phyloP scores from a whole-genome alignment of 1,140 invertebrate genomes.

The Drosophila jambulina region DNA sequence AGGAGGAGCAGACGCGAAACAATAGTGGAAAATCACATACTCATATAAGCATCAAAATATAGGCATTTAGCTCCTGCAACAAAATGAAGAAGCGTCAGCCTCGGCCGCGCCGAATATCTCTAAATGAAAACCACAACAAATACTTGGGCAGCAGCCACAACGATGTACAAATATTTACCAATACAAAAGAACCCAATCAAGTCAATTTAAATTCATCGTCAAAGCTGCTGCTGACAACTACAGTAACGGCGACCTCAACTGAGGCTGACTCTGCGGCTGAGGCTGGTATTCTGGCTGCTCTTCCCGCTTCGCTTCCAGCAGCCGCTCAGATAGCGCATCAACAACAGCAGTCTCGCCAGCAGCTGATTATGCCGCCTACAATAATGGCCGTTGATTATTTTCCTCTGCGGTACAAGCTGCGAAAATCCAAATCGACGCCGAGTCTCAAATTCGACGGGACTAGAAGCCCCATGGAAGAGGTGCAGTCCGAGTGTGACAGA shows the following conservation, averaged over 20 bases:
- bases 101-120: slow-evolving; percentile 60
- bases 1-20: slow-evolving; percentile 9
- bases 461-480: slow-evolving; percentile 29
- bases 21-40: slow-evolving; percentile 23
- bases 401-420: slow-evolving; percentile 37
- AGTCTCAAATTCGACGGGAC: slow-evolving; percentile 54
- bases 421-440: slow-evolving; percentile 75
- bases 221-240: slow-evolving; percentile 41
- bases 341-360: slow-evolving; percentile 31
- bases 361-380: slow-evolving; percentile 53
- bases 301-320: slow-evolving; percentile 22
- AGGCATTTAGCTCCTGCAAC: slow-evolving; percentile 49
- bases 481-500: slow-evolving; percentile 18
- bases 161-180: slow-evolving; percentile 80
- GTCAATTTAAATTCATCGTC: slow-evolving; percentile 83
- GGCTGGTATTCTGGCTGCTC: slow-evolving; percentile 10
- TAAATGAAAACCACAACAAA: slow-evolving; percentile 69
- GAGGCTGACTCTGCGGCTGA: slow-evolving; percentile 39
- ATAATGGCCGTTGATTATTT: slow-evolving; percentile 26
- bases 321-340: slow-evolving; percentile 36
- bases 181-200: slow-evolving; percentile 81
- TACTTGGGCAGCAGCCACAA: slow-evolving; percentile 52
- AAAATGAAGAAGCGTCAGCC: slow-evolving; percentile 65
- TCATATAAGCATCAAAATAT: slow-evolving; percentile 10
- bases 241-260: slow-evolving; percentile 53